phyloP scores from a whole-genome alignment of 2,797 vertebrate species.

The Poeciliopsis presidionis region DNA sequence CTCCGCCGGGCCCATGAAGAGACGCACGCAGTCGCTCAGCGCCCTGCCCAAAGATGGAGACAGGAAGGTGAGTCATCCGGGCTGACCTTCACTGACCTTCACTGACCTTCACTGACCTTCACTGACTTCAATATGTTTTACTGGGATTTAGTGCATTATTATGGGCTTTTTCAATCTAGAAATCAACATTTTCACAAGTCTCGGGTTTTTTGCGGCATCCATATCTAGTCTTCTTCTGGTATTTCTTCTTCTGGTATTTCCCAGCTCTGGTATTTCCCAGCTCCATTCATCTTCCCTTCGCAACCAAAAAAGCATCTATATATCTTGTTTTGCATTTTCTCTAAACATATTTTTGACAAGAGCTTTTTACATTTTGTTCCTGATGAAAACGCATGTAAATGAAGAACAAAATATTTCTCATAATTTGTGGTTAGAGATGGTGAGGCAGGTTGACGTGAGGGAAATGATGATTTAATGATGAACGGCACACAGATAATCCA shows the following conservation, averaged over 20 bases:
- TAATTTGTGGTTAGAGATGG: too few species aligned
- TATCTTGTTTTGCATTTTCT: too few species aligned
- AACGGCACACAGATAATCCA: too few species aligned
- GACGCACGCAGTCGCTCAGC: constrained; percentile 90
- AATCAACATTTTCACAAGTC: background rate
- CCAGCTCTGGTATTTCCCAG: background rate
- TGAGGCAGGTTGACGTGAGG: too few species aligned
- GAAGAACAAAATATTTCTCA: too few species aligned
- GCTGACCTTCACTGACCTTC: background rate
- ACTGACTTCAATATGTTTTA: background rate
- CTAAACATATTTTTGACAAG: too few species aligned
- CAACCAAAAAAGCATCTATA: too few species aligned
- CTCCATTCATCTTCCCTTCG: background rate
- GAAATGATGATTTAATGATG: too few species aligned
- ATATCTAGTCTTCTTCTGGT: background rate
- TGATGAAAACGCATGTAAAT: too few species aligned
- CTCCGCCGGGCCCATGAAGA: constrained; percentile 85
- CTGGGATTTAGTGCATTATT: background rate
- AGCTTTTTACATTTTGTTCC: too few species aligned
- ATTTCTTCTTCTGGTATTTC: too few species aligned
- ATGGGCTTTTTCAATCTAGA: too few species aligned
- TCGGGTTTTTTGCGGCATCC: background rate
- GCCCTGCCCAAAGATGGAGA: constrained; percentile 91
- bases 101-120: background rate
- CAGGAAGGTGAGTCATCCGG: constrained; percentile 80